phyloP scores from a whole-genome alignment of 2,888 invertebrate species.

The Meganola albula region DNA sequence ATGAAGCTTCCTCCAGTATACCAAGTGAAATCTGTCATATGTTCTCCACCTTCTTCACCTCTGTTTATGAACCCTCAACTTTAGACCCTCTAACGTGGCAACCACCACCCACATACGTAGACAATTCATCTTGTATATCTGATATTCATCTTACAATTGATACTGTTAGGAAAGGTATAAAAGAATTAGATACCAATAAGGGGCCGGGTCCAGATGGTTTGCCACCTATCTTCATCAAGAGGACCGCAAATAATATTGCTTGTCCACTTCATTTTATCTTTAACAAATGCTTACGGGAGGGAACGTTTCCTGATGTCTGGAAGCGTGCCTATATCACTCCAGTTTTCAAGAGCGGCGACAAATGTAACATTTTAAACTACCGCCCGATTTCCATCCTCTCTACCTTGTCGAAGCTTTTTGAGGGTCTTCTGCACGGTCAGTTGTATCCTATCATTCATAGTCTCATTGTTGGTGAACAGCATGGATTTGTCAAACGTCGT shows the following conservation, averaged over 20 bases:
- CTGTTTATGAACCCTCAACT: constrained; percentile 1
- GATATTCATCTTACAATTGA: not conserved
- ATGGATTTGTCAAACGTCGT: constrained; percentile 6
- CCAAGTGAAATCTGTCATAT: not conserved
- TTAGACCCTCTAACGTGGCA: constrained; percentile 1
- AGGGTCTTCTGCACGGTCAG: constrained; percentile 2
- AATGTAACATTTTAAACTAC: not conserved
- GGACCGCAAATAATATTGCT: not conserved
- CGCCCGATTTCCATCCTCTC: constrained; percentile 3
- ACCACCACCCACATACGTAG: not conserved
- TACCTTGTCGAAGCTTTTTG: constrained; percentile 5
- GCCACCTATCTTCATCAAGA: constrained; percentile 1
- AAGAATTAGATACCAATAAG: not conserved
- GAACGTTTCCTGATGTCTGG: not conserved
- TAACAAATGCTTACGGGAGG: not conserved
- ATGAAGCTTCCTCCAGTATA: not conserved
- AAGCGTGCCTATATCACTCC: constrained; percentile 1
- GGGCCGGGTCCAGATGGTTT: not conserved
- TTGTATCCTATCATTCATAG: constrained; percentile 3
- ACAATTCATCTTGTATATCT: not conserved
- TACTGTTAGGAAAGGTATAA: too few relatives aligned
- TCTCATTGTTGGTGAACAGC: constrained; percentile 1
- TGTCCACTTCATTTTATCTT: constrained; percentile 2
- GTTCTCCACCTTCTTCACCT: constrained; percentile 1
- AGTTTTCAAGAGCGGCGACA: not conserved